These are phyloP conservation scores for Cyclophora albipunctata DNA, from an alignment of 2,888 invertebrate genomes.

Conservation along the genomic window DNA sequence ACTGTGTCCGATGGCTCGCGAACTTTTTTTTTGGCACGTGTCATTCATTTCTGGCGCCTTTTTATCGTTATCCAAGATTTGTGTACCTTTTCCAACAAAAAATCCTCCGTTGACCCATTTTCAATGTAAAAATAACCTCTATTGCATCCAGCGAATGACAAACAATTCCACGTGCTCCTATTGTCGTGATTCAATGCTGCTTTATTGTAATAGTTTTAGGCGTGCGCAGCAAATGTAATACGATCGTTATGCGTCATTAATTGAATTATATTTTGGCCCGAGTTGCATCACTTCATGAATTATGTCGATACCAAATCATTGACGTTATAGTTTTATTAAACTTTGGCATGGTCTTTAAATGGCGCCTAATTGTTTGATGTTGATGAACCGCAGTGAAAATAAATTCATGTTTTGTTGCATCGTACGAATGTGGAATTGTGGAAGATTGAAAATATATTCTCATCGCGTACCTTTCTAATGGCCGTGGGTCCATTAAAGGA, in stretches of 20 bases:
- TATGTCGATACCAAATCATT: conserved; percentile 25
- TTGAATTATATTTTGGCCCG: conserved; percentile 33
- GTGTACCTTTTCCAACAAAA: conserved; percentile 11
- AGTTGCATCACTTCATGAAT: conserved; percentile 20
- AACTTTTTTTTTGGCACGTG: conserved; percentile 52
- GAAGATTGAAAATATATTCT: background rate
- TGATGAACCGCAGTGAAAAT: background rate
- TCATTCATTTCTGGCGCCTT: conserved; percentile 54
- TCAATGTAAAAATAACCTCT: conserved; percentile 7
- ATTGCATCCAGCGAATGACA: conserved; percentile 12
- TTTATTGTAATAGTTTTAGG: conserved; percentile 27
- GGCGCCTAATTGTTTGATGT: conserved; percentile 16
- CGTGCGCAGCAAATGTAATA: conserved; percentile 34
- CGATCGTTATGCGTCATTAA: conserved; percentile 38
- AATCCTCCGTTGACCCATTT: conserved; percentile 6
- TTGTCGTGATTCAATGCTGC: conserved; percentile 26
- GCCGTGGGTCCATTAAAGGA: conserved; percentile 37
- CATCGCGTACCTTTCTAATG: conserved; percentile 29
- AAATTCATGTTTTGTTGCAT: too few species aligned
- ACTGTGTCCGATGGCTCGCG: conserved; percentile 51
- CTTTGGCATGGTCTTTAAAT: conserved; percentile 32
- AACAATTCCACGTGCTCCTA: conserved; percentile 23
- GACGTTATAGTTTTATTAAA: conserved; percentile 29
- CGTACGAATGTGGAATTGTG: too few species aligned
- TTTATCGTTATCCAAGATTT: conserved; percentile 27